Base-by-base conservation (phyloP, 2,888 invertebrate genomes). In the Drosophila trichaetosa region DNA sequence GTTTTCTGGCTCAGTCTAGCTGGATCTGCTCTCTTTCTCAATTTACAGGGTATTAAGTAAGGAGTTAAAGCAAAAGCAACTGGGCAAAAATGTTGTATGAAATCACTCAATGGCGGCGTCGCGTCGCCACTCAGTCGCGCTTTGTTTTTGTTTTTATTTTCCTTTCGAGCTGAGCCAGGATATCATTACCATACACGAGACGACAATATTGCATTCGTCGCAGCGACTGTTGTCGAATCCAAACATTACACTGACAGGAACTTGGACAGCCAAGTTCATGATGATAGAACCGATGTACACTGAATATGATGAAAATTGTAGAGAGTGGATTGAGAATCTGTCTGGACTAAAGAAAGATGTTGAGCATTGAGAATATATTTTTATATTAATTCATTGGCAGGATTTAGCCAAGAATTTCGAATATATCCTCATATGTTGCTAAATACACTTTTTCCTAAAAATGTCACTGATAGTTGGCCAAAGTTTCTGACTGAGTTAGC, bases 91-190 rank as follows among this genome's bases (percentile, higher is more conserved):
- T 69, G 60, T 72, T 69, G 77, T 51, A 57, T 76, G 73, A 74
- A 87, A 85, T 85, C 83, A 83, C 69, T 86, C 73, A 70, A 68
- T 76, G 73, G 48, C 73, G 70, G 36, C 73, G 72, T 65, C 69
- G 58, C 72, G 90, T 84, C 90, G 90, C 91, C 90, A 89, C 73
- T 81, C 80, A 82, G 90, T 86, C 90, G 89, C 84, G 56, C 58
- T 77, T 60, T 71, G 57, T 74, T 79, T 76, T 70, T 68, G 51
- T 66, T 80, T 69, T 69, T 49, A 59, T 60, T 69, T 69, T 62
- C 31, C 48, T 54, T 46, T 58, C 57, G 61, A n/a, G 4, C 65
- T 65, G 73, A 80, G 79, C 42, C 74, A 87, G 91, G 82, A 90
- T 83, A 87, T 91, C 87, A 91, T 90, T 89, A 90, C 82, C 90